A percentile compares a stretch with the other conserved stretches of the same genome.
These are phyloP conservation scores for Hestina assimilis DNA, from an alignment of 1,140 invertebrate species.

Conservation along the genomic window DNA sequence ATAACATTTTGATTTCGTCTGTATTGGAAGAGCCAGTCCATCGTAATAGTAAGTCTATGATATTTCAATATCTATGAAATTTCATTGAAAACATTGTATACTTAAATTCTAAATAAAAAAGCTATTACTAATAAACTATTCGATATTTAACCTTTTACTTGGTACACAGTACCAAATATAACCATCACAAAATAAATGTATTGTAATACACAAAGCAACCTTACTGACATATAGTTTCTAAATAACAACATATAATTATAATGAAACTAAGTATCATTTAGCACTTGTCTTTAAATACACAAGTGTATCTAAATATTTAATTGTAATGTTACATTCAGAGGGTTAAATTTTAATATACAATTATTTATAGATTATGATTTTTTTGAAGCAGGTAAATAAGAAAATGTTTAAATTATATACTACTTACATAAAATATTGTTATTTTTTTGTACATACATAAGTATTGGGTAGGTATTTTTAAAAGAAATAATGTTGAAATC, in stretches of 20 bases:
- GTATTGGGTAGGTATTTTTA: too few relatives aligned
- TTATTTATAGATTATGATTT: too few relatives aligned
- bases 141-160: slow-evolving; percentile 43
- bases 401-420: too few relatives aligned
- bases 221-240: slow-evolving; percentile 6
- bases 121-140: slow-evolving; percentile 17
- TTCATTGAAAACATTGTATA: slow-evolving; percentile 9
- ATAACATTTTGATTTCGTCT: too few relatives aligned
- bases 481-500: background rate
- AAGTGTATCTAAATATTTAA: too few relatives aligned
- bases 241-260: background rate
- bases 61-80: background rate
- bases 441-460: too few relatives aligned
- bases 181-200: slow-evolving; percentile 41
- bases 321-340: too few relatives aligned
- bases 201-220: slow-evolving; percentile 18
- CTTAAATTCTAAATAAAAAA: slow-evolving; percentile 13
- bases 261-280: background rate
- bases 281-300: background rate
- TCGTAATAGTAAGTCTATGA: too few relatives aligned
- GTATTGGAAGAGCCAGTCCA: too few relatives aligned
- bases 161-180: slow-evolving; percentile 63
- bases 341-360: too few relatives aligned
- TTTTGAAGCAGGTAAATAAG: too few relatives aligned
- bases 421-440: too few relatives aligned